A percentile compares a stretch with the other conserved stretches of the same genome.
phyloP scores from a whole-genome alignment of 2,797 vertebrate genomes.

The Xyrichtys novacula region DNA sequence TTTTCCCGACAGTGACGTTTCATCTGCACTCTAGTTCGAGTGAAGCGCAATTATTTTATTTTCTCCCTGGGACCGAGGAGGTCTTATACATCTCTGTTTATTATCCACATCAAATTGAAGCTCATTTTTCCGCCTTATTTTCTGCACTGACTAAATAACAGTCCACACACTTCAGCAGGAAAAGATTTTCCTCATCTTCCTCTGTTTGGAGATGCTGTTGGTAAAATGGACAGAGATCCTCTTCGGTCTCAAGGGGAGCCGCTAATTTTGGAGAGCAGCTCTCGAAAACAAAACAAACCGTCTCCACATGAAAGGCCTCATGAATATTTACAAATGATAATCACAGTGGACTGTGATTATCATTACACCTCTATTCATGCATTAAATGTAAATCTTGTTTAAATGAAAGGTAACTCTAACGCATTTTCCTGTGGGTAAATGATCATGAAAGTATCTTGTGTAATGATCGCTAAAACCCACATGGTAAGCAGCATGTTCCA shows the following conservation, averaged over 20 bases:
- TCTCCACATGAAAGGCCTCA: constrained; percentile 62
- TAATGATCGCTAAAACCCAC: background rate
- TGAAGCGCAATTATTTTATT: constrained; percentile 72
- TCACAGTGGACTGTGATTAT: constrained; percentile 56
- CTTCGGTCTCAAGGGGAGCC: constrained; percentile 35
- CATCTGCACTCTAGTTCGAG: constrained; percentile 68
- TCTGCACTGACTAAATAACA: constrained; percentile 8
- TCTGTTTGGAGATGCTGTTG: constrained; percentile 35
- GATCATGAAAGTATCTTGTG: background rate
- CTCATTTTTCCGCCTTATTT: background rate
- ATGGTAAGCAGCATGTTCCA: constrained; percentile 14
- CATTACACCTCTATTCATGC: constrained; percentile 43
- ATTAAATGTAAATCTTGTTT: constrained; percentile 30
- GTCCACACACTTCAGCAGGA: constrained; percentile 22
- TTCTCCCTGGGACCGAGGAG: constrained; percentile 56
- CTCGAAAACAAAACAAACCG: constrained; percentile 55
- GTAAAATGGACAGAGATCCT: constrained; percentile 46
- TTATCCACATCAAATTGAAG: constrained; percentile 39
- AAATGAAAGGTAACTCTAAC: constrained; percentile 17
- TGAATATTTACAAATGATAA: constrained; percentile 62
- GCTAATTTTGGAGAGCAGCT: constrained; percentile 51
- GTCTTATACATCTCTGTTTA: constrained; percentile 43
- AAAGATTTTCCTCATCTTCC: constrained; percentile 20
- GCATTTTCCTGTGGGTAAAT: no score
- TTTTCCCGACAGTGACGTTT: constrained; percentile 44